Percentiles rank a stretch among this genome's conserved stretches.
Evolutionary conservation across 2,888 invertebrate species (phyloP).

Genomic region (Spodoptera picta): DNA sequence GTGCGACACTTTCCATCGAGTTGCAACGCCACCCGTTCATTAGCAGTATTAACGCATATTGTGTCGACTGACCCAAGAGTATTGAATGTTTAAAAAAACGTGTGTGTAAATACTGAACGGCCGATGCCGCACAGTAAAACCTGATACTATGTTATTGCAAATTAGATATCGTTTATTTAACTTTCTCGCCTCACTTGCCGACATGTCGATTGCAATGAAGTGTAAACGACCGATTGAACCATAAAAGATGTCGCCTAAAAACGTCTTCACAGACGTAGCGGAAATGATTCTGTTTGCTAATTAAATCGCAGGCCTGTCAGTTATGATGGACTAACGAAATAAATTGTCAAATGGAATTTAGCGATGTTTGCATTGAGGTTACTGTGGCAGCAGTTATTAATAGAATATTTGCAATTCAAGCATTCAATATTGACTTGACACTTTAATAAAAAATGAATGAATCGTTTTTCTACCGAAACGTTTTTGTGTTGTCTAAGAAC

Average conservation of each 20-base stretch:
- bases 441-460: too few species aligned
- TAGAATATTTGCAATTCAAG: constrained; percentile 22
- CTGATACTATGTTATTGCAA: constrained; percentile 54
- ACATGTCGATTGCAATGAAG: constrained; percentile 56
- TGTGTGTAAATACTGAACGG: constrained; percentile 49
- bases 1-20: constrained; percentile 38
- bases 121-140: constrained; percentile 44
- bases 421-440: constrained; percentile 4
- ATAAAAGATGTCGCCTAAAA: constrained; percentile 6
- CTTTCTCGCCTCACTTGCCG: constrained; percentile 62
- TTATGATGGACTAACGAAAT: constrained; percentile 53
- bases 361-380: constrained; percentile 59
- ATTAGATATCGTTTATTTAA: constrained; percentile 56
- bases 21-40: constrained; percentile 37
- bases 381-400: constrained; percentile 57
- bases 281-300: constrained; percentile 17
- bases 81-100: constrained; percentile 50
- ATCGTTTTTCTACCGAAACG: too few species aligned
- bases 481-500: neutral
- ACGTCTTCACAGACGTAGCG: constrained; percentile 7
- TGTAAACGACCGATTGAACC: constrained; percentile 45
- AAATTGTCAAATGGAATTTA: constrained; percentile 48
- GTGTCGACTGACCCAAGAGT: constrained; percentile 24
- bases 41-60: constrained; percentile 40
- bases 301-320: constrained; percentile 20